phyloP scores from a whole-genome alignment of 2,797 vertebrate species.

The Paedocypris micromegethes region DNA sequence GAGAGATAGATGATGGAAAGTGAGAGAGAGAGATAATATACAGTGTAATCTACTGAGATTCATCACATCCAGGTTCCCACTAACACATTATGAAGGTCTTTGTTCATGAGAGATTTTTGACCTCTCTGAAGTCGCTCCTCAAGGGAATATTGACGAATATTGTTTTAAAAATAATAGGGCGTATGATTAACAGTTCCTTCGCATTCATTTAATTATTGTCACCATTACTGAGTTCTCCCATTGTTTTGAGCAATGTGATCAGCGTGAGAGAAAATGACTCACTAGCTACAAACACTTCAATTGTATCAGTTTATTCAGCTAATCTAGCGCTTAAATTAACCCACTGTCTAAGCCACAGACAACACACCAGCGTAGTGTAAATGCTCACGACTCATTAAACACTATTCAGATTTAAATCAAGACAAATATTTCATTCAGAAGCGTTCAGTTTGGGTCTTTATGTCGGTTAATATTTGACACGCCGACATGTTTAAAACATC shows the following conservation, averaged over 20 bases:
- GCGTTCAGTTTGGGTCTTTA: too few species aligned
- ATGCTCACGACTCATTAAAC: too few species aligned
- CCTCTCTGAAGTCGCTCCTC: conserved; percentile 65
- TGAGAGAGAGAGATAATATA: conserved; percentile 5
- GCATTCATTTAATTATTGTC: conserved; percentile 63
- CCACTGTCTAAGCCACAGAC: too few species aligned
- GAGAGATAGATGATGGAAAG: neutral
- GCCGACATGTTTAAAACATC: too few species aligned
- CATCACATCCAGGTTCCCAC: conserved; percentile 30
- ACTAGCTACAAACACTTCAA: too few species aligned
- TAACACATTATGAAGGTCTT: conserved; percentile 44
- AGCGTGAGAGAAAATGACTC: conserved; percentile 6
- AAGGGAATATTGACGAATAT: conserved; percentile 62
- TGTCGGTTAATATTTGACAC: too few species aligned
- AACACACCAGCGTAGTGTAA: too few species aligned
- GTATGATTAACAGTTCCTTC: conserved; percentile 61
- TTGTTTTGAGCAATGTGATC: conserved; percentile 49
- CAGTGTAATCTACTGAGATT: conserved; percentile 1
- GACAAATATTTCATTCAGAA: too few species aligned
- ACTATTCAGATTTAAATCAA: too few species aligned
- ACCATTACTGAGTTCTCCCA: conserved; percentile 61
- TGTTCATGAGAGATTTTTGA: conserved; percentile 65
- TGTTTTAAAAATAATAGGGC: conserved; percentile 59
- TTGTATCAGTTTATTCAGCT: too few species aligned
- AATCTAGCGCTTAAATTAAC: too few species aligned